A percentile compares a stretch with the other conserved stretches of the same genome.
These are phyloP conservation scores for Rotaria sp. DNA, from an alignment of 2,888 invertebrate genomes.

Conservation along the genomic window DNA sequence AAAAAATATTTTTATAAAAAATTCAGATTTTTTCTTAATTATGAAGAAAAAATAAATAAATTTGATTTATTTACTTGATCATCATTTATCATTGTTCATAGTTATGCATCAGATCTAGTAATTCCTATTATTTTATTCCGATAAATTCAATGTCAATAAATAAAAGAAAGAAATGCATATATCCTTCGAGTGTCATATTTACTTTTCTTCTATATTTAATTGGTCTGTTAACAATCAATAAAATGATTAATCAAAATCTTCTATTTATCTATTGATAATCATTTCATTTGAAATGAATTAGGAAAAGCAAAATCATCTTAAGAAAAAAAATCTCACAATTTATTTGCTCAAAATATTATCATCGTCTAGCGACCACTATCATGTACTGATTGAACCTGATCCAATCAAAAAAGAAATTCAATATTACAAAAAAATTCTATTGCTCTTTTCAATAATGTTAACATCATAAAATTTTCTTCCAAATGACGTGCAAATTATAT, in stretches of 20 bases:
- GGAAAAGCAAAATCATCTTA: neutral
- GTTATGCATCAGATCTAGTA: neutral
- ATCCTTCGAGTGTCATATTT: neutral
- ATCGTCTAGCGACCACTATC: neutral
- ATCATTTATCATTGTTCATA: slow-evolving; percentile 15
- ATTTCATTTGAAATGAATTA: neutral
- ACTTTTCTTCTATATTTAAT: neutral
- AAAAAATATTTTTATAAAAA: neutral
- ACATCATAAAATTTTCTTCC: too few relatives aligned
- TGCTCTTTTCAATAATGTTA: too few relatives aligned
- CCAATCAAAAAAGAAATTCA: too few relatives aligned
- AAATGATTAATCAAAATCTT: neutral
- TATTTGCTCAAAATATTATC: neutral
- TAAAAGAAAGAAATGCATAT: neutral
- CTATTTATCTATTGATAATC: neutral
- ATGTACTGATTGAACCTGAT: too few relatives aligned
- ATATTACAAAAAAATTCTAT: too few relatives aligned
- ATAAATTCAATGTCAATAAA: slow-evolving; percentile 22
- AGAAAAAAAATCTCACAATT: neutral
- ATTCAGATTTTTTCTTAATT: too few relatives aligned
- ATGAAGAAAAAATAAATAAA: too few relatives aligned
- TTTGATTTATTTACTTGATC: neutral
- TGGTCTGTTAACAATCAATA: neutral
- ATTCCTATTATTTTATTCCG: neutral
- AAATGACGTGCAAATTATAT: too few relatives aligned